Percentiles rank a stretch among this genome's conserved stretches.
Evolutionary conservation across 2,888 invertebrate genomes (phyloP).

Genomic region (Ditula angustiorana): DNA sequence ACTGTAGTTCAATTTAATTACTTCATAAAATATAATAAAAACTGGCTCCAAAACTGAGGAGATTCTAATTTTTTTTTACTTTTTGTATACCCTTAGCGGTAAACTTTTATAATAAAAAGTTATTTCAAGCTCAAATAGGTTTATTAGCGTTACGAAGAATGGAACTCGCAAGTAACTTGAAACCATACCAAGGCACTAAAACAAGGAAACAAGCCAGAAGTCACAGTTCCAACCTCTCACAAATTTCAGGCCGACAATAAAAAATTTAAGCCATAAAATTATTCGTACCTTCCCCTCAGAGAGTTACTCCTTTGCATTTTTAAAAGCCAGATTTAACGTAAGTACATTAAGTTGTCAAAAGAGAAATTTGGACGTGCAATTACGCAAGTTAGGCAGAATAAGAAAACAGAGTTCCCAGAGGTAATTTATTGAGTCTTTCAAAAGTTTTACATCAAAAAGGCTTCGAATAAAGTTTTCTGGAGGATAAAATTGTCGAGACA

Average conservation of each 20-base stretch:
- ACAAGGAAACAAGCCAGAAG: not conserved
- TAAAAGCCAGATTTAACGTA: slow-evolving; percentile 37
- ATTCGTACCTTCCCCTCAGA: slow-evolving; percentile 6
- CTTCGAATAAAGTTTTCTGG: slow-evolving; percentile 11
- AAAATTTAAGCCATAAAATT: slow-evolving; percentile 30
- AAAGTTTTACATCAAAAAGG: slow-evolving; percentile 39
- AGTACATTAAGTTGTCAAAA: slow-evolving; percentile 40
- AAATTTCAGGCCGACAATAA: slow-evolving; percentile 14
- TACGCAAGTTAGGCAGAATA: slow-evolving; percentile 34
- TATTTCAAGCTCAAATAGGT: too few relatives aligned
- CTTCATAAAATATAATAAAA: too few relatives aligned
- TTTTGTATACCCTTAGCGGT: too few relatives aligned
- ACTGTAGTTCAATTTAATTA: too few relatives aligned
- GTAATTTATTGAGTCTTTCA: slow-evolving; percentile 38
- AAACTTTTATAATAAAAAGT: too few relatives aligned
- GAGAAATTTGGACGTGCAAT: slow-evolving; percentile 36
- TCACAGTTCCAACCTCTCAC: not conserved
- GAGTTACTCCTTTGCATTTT: slow-evolving; percentile 29
- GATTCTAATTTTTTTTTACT: too few relatives aligned
- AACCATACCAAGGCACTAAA: not conserved
- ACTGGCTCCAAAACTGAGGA: too few relatives aligned
- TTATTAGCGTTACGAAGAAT: too few relatives aligned
- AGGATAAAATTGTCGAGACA: slow-evolving; percentile 17
- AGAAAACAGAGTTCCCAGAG: slow-evolving; percentile 37
- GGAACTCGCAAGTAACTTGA: not conserved